These are phyloP conservation scores for Solea senegalensis DNA, from an alignment of 2,113 vertebrate genomes.

Conservation along the genomic window DNA sequence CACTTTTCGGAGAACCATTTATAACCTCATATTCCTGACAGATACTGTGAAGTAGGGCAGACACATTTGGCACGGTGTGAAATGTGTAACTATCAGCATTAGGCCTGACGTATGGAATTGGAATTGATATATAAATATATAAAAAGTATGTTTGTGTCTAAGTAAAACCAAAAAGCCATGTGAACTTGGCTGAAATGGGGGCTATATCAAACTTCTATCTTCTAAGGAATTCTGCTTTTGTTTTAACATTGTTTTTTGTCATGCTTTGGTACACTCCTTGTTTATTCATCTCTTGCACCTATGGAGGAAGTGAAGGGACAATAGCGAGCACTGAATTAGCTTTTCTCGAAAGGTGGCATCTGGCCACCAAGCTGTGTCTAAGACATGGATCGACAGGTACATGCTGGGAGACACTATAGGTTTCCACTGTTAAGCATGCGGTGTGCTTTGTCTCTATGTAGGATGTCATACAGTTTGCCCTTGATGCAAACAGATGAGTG, in stretches of 20 bases:
- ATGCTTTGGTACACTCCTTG: background rate
- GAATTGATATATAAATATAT: no score
- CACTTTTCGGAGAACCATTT: background rate
- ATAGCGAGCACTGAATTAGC: conserved; percentile 11
- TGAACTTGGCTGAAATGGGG: no score
- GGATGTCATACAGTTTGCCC: conserved; percentile 69
- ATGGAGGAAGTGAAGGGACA: conserved; percentile 11
- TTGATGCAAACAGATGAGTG: conserved; percentile 43
- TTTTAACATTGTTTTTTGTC: background rate
- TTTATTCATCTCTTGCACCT: background rate
- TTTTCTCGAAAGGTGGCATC: conserved; percentile 47
- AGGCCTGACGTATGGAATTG: no score
- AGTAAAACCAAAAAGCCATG: no score
- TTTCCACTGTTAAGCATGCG: conserved; percentile 40
- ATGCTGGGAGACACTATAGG: conserved; percentile 61
- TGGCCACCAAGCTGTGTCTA: conserved; percentile 51
- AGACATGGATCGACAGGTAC: conserved; percentile 60
- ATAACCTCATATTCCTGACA: background rate
- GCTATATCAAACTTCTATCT: no score
- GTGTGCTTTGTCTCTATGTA: conserved; percentile 59
- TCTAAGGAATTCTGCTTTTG: no score
- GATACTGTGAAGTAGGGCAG: conserved; percentile 1
- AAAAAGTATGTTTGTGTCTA: no score
- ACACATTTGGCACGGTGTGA: background rate
- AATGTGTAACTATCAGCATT: background rate